phyloP scores from a whole-genome alignment of 2,113 vertebrate genomes.

The Prietella phreatophila region DNA sequence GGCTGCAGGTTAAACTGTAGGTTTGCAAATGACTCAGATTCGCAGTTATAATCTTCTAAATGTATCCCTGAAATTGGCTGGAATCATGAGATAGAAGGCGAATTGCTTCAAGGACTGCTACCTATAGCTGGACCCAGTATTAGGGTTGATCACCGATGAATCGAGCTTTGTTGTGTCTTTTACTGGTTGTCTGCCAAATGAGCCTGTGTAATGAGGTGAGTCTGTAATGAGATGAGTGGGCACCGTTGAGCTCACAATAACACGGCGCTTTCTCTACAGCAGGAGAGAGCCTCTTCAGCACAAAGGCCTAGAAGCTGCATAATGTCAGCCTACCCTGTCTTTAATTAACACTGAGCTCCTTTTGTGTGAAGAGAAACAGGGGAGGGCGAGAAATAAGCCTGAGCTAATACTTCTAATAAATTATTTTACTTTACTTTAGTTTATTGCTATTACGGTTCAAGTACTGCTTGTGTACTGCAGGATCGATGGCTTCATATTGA shows the following conservation, averaged over 20 bases:
- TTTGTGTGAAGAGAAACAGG: slow-evolving; percentile 23
- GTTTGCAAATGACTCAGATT: not conserved
- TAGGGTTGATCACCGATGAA: not conserved
- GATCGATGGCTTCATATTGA: not conserved
- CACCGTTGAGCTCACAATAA: slow-evolving; percentile 37
- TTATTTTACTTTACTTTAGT: not conserved
- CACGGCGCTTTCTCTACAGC: slow-evolving; percentile 22
- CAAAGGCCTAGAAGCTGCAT: slow-evolving; percentile 47
- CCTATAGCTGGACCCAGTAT: not conserved
- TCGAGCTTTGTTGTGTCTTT: slow-evolving; percentile 18
- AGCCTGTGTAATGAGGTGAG: slow-evolving; percentile 36
- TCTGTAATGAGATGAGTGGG: slow-evolving; percentile 57
- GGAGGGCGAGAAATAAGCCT: slow-evolving; percentile 17
- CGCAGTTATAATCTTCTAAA: not conserved
- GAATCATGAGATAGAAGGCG: not conserved
- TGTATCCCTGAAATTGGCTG: not conserved
- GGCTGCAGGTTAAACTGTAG: not conserved
- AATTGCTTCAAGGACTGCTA: not conserved
- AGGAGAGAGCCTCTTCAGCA: slow-evolving; percentile 50
- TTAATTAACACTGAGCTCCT: slow-evolving; percentile 48
- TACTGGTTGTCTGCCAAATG: slow-evolving; percentile 1
- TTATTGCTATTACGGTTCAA: not conserved
- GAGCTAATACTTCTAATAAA: slow-evolving; percentile 7
- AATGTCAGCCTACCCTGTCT: slow-evolving; percentile 44
- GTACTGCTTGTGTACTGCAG: not conserved